Percentiles rank a stretch among this genome's conserved stretches.
Conservation (phyloP, 2,113 vertebrate species). For the Otis tarda region DNA sequence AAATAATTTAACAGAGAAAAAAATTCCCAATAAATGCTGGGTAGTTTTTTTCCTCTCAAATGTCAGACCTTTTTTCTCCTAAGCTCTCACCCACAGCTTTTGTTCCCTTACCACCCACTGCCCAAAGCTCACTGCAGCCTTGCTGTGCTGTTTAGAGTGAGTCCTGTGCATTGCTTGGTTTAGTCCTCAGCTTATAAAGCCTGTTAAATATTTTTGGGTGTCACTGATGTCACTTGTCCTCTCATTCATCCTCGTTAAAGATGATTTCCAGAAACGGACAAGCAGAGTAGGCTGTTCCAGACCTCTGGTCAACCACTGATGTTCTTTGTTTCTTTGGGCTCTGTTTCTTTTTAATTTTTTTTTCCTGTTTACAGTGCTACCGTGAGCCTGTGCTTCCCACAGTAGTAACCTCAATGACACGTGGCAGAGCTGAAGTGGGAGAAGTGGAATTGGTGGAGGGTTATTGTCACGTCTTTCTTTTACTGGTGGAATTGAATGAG, state of each 20-base stretch:
- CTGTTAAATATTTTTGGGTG: not conserved
- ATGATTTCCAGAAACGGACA: not conserved
- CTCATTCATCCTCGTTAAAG: not conserved
- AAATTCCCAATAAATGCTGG: not conserved
- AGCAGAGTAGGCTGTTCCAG: not conserved
- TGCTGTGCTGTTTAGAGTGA: not conserved
- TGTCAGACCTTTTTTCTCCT: not conserved
- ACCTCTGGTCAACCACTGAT: not conserved
- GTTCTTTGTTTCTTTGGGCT: not conserved
- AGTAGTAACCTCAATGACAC: not conserved
- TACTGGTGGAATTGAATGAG: not conserved
- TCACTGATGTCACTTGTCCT: rapidly evolving
- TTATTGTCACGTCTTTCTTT: not conserved
- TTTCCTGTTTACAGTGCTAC: not conserved
- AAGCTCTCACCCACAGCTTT: not conserved
- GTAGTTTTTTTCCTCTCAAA: not conserved
- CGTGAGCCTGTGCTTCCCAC: not conserved
- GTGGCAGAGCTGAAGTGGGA: not conserved
- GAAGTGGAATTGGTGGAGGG: rapidly evolving
- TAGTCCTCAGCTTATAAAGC: not conserved
- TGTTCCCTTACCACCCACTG: not conserved
- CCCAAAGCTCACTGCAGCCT: not conserved
- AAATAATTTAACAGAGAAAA: not conserved
- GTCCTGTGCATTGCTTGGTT: not conserved
- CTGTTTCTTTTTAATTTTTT: not conserved